Conservation (phyloP, 2,888 invertebrate genomes). For the Branchipolynoe longqiensis region DNA sequence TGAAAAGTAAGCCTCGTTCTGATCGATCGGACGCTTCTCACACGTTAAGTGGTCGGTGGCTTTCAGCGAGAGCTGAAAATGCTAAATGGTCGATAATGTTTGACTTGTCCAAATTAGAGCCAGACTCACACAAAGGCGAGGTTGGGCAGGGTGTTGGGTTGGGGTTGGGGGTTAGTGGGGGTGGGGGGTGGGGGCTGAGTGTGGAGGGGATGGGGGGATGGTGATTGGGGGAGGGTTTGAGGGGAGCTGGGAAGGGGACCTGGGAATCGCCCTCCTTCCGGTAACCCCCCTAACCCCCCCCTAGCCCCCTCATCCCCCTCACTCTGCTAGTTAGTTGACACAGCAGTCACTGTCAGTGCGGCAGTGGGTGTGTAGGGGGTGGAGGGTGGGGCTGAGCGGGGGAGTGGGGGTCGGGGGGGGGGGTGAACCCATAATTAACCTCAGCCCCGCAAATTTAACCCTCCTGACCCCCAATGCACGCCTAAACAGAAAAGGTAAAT, state of each 20-base stretch:
- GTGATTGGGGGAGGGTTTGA: too few species aligned
- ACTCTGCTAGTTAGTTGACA: not conserved
- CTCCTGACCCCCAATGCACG: conserved; percentile 39
- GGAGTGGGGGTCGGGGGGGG: too few species aligned
- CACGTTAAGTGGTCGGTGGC: too few species aligned
- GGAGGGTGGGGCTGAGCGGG: too few species aligned
- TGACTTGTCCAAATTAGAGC: conserved; percentile 42
- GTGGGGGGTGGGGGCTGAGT: not conserved
- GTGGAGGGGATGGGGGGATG: not conserved
- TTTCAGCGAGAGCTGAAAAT: not conserved
- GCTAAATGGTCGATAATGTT: not conserved
- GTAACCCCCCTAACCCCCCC: conserved; percentile 5
- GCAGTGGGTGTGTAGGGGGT: too few species aligned
- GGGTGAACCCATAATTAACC: conserved; percentile 26
- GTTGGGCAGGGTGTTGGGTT: too few species aligned
- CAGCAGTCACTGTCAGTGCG: too few species aligned
- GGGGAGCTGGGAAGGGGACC: too few species aligned
- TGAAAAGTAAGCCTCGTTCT: too few species aligned
- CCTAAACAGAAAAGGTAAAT: too few species aligned
- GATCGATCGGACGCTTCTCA: too few species aligned
- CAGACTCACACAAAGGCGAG: not conserved
- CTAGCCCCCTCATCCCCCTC: not conserved
- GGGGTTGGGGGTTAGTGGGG: not conserved
- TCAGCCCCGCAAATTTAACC: conserved; percentile 18
- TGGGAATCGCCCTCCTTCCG: too few species aligned